phyloP scores from a whole-genome alignment of 2,113 vertebrate genomes.

The Rhagologus leucostigma region DNA sequence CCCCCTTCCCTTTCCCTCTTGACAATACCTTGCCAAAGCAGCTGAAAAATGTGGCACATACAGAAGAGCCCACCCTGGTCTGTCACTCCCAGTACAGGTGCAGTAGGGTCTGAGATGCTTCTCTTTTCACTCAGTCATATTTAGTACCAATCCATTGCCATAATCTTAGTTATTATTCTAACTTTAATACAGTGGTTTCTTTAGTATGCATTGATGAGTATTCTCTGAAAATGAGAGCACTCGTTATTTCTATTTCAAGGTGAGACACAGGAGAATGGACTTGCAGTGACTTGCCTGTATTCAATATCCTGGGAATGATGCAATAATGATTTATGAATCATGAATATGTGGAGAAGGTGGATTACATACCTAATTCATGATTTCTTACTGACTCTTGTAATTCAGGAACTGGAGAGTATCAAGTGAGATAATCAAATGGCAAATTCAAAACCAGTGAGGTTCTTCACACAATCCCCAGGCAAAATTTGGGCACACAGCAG shows the following conservation, averaged over 20 bases:
- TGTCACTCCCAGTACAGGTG: no score
- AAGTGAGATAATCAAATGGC: background rate
- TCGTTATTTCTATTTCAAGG: background rate
- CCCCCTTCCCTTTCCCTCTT: background rate
- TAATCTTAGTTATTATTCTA: background rate
- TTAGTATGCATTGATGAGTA: background rate
- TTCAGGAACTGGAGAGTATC: background rate
- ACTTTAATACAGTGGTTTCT: background rate
- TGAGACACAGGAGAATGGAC: background rate
- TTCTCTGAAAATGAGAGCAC: background rate
- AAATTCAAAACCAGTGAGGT: background rate
- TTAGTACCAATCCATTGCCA: background rate
- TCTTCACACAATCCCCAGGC: background rate
- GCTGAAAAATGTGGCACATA: background rate
- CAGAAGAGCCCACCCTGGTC: background rate
- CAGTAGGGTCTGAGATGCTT: background rate
- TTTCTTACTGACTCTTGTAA: background rate
- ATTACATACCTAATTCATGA: background rate
- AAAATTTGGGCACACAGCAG: background rate
- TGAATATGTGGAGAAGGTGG: background rate
- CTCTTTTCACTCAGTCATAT: background rate
- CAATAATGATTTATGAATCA: background rate
- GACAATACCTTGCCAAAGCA: background rate
- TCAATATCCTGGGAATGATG: background rate
- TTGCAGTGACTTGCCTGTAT: background rate